These are phyloP conservation scores for Ataeniobius toweri DNA, from an alignment of 2,797 vertebrate genomes.

Conservation along the genomic window DNA sequence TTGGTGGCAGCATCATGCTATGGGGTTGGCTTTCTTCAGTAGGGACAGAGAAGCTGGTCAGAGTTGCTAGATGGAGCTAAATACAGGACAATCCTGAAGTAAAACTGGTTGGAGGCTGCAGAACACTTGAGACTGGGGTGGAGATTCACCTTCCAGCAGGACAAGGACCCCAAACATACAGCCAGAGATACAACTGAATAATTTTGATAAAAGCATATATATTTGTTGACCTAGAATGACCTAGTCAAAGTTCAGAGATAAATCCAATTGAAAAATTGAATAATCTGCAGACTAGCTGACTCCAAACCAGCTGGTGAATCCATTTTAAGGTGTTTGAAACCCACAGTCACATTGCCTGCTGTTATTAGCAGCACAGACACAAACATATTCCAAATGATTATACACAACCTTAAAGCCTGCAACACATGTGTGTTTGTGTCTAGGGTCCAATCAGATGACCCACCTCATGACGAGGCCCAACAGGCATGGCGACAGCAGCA, in stretches of 20 bases:
- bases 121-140: background rate
- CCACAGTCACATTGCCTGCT: slow-evolving; percentile 67
- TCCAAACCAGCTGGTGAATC: slow-evolving; percentile 79
- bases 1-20: background rate
- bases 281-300: slow-evolving; percentile 65
- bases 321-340: slow-evolving; percentile 72
- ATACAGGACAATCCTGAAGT: no score
- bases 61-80: background rate
- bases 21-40: background rate
- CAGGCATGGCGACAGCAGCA: slow-evolving; percentile 74
- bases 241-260: background rate
- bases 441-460: slow-evolving; percentile 68
- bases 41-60: no score
- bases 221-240: background rate
- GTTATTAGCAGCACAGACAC: slow-evolving; percentile 53
- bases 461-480: slow-evolving; percentile 69
- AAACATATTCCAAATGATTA: slow-evolving; percentile 19
- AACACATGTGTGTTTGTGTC: slow-evolving; percentile 29
- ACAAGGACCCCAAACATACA: background rate
- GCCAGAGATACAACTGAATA: background rate
- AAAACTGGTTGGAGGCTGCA: background rate
- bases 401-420: background rate
- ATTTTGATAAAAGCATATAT: background rate
- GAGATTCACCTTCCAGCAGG: background rate
- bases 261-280: background rate